Evolutionary conservation across 2,888 invertebrate genomes (phyloP), one percentile per base, ranked within the genome.

Genomic region (Thymelicus acteon): DNA sequence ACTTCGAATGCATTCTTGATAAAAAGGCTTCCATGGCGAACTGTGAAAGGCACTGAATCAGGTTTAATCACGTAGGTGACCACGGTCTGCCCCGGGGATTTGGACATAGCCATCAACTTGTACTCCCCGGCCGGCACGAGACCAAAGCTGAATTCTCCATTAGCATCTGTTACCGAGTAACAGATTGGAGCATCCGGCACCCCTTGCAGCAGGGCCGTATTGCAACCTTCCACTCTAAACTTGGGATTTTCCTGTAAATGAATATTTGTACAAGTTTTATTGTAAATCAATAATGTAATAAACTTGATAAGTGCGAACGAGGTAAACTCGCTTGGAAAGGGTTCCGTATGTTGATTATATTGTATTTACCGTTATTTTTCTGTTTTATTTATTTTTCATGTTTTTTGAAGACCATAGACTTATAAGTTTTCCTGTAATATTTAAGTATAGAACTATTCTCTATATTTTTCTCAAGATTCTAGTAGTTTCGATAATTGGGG

Each of bases 91-190:
- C 92, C 93, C 0, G 93, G 93, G 0, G 81, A 95, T 92, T 84
- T 94, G 76, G 80, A 91, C 91, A 84, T 95, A 88, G 89, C 97
- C 49, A 96, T 86, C 19, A 98, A 86, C 62, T 94, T 93, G 85
- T 98, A 99, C 72, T 95, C 95, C 6, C 98, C 99, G 13, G 97
- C 96, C 0, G 97, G 96, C 1, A 99, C 95, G 64, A 96, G 95
- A 1, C 96, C 96, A 79, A 98, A 98, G 5, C 85, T 88, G 84
- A 98, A 98, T 80, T 95, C 94, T 12, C 99, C 99, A 60, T 94
- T 93, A 69, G 94, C 90, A 76, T 96, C 95, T 0, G 98, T 96
- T 10, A 92, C 91, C 0, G 96, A 95, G 81, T 97, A 95, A 82
- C 99, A 99, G 67, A 98, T 92, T 0, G 96, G 95, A 24, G 95